Percentiles rank a stretch among this genome's conserved stretches.
phyloP scores from a whole-genome alignment of 1,140 invertebrate genomes.

The Camponotus vicinus region DNA sequence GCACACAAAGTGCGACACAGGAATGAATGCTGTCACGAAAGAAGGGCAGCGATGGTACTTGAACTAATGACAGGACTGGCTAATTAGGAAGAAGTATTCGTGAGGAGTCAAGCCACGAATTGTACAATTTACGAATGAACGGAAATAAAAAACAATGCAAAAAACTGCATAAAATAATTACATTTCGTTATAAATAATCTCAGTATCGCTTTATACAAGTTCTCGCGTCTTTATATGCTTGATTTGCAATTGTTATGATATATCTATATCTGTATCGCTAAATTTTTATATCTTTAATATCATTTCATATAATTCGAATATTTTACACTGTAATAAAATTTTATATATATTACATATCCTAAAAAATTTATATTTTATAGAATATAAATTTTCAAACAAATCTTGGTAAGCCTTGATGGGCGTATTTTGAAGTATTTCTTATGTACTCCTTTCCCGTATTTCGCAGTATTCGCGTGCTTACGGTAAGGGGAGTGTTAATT shows the following conservation, averaged over 20 bases:
- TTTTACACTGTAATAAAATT: not conserved
- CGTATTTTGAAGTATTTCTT: not conserved
- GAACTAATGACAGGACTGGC: conserved; percentile 68
- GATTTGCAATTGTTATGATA: not conserved
- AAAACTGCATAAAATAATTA: not conserved
- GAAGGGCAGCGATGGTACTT: conserved; percentile 65
- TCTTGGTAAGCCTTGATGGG: too few species aligned
- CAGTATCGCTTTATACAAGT: not conserved
- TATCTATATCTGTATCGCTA: not conserved
- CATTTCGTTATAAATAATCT: not conserved
- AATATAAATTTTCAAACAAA: too few species aligned
- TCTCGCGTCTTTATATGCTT: not conserved
- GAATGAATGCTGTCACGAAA: conserved; percentile 69
- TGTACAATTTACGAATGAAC: not conserved
- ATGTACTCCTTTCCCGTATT: not conserved
- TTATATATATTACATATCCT: not conserved
- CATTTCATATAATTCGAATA: not conserved
- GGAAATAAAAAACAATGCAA: not conserved
- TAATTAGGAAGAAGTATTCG: conserved; percentile 47
- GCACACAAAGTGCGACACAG: conserved; percentile 57
- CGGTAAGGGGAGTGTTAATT: conserved; percentile 24
- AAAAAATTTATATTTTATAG: not conserved
- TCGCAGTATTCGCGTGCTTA: not conserved
- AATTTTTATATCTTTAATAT: not conserved
- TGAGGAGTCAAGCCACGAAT: conserved; percentile 4